These are phyloP conservation scores for Hermaeophaga mercurialis DNA, from an alignment of 2,888 invertebrate species.

Conservation along the genomic window DNA sequence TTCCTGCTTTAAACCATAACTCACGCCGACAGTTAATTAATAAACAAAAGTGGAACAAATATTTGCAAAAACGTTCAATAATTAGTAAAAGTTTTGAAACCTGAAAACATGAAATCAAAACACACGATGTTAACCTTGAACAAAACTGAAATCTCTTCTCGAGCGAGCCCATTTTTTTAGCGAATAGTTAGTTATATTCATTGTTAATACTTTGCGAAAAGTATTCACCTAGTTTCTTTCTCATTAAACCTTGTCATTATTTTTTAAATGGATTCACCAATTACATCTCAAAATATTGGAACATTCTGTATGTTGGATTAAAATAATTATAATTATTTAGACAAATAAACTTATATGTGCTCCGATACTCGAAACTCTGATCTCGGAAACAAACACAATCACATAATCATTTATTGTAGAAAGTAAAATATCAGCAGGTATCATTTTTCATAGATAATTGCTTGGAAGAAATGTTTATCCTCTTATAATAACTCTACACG, in stretches of 20 bases:
- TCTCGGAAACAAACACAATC: neutral
- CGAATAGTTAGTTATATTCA: neutral
- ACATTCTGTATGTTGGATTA: too few relatives aligned
- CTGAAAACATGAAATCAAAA: constrained; percentile 6
- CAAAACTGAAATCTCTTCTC: constrained; percentile 16
- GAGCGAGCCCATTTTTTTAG: neutral
- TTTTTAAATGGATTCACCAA: too few relatives aligned
- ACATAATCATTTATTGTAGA: constrained; percentile 1
- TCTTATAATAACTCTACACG: constrained; percentile 7
- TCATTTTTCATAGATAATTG: constrained; percentile 9
- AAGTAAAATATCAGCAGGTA: neutral
- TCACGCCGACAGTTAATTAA: constrained; percentile 12
- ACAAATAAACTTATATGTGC: too few relatives aligned
- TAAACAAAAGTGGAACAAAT: constrained; percentile 23
- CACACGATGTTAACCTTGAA: constrained; percentile 22
- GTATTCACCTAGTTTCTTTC: too few relatives aligned
- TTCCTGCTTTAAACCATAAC: constrained; percentile 12
- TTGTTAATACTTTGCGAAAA: too few relatives aligned
- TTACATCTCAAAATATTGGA: too few relatives aligned
- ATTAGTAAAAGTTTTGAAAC: constrained; percentile 22
- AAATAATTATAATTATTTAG: too few relatives aligned
- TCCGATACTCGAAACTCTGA: too few relatives aligned
- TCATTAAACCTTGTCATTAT: too few relatives aligned
- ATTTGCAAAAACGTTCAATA: constrained; percentile 5
- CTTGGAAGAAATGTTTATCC: constrained; percentile 7